These are phyloP conservation scores for Eupelmus urozonus DNA, from an alignment of 2,888 invertebrate species.

Conservation along the genomic window DNA sequence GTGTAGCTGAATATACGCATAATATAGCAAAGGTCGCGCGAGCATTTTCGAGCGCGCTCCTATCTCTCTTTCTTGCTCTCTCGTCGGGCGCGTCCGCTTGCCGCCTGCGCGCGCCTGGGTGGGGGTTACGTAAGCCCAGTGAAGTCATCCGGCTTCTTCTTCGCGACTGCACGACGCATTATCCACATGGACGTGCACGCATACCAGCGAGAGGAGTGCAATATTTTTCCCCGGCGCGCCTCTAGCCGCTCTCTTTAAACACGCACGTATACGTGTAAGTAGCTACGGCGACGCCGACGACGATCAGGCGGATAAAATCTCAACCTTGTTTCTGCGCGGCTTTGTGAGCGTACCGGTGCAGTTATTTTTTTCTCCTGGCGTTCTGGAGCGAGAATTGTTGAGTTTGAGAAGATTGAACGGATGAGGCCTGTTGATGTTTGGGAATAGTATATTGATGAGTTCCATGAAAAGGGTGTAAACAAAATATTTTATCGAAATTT, in stretches of 20 bases:
- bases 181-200: background rate
- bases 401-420: no score
- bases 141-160: conserved; percentile 65
- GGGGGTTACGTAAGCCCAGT: conserved; percentile 64
- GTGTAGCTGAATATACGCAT: no score
- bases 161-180: background rate
- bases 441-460: no score
- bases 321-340: conserved; percentile 36
- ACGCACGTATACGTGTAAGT: no score
- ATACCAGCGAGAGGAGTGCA: background rate
- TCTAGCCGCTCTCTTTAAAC: conserved; percentile 6
- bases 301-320: conserved; percentile 43
- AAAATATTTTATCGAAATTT: no score
- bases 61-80: conserved; percentile 25
- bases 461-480: no score
- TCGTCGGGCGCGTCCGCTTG: conserved; percentile 26
- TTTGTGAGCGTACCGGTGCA: no score
- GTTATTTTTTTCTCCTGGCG: no score
- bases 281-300: conserved; percentile 4
- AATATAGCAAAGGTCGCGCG: conserved; percentile 33
- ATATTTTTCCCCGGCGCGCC: conserved; percentile 12
- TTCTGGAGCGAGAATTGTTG: background rate
- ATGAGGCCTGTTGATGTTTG: no score
- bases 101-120: background rate
- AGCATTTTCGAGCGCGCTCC: conserved; percentile 1